These are phyloP conservation scores for Drosophila nigricruria DNA, from an alignment of 2,888 invertebrate genomes.

Conservation along the genomic window DNA sequence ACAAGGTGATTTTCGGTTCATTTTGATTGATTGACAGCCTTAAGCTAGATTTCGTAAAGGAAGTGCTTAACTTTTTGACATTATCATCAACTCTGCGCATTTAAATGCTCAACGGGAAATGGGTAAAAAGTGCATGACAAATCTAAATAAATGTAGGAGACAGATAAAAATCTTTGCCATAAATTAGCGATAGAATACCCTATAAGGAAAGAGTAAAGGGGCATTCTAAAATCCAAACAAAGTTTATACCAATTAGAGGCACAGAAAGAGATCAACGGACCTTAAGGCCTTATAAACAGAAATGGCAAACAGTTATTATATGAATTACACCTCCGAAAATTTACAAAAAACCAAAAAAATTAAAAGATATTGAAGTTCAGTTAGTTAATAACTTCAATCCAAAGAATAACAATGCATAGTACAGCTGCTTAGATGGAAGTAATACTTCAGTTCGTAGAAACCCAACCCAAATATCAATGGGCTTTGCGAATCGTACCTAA, in stretches of 20 bases:
- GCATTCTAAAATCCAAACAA: neutral
- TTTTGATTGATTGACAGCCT: neutral
- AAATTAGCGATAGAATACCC: neutral
- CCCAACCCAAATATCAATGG: conserved; percentile 4
- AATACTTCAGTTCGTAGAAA: neutral
- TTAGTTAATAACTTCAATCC: neutral
- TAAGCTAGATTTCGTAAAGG: neutral
- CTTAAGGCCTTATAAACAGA: neutral
- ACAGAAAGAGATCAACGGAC: neutral
- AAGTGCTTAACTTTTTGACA: conserved; percentile 10
- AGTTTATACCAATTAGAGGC: neutral
- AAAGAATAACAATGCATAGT: neutral
- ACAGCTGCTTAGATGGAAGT: neutral
- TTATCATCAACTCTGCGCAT: conserved; percentile 17
- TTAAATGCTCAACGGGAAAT: neutral
- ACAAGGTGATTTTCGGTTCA: neutral
- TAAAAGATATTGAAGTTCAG: too few relatives aligned
- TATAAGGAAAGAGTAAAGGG: neutral
- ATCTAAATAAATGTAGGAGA: neutral
- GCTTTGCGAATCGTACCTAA: neutral
- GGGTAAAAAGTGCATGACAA: too few relatives aligned
- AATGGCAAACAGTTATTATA: too few relatives aligned
- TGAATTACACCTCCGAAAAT: too few relatives aligned
- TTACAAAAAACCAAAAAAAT: too few relatives aligned
- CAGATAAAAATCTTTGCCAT: neutral